Percentiles rank a stretch among this genome's conserved stretches.
phyloP scores from a whole-genome alignment of 2,797 vertebrate genomes.

The Rhinella marina region DNA sequence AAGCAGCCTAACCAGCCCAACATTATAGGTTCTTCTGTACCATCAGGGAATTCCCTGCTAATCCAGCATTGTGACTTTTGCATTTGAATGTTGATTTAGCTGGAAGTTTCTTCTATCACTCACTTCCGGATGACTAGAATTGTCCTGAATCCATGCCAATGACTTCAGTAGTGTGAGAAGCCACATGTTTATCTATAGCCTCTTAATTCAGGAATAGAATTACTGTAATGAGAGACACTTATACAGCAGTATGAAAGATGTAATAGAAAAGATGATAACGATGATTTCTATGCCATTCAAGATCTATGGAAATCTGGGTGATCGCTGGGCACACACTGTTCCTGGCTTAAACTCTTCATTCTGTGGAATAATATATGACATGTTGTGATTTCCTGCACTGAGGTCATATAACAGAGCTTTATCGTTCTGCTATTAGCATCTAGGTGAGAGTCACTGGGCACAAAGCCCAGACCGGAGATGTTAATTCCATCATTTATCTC shows the following conservation, averaged over 20 bases:
- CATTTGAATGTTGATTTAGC: not conserved
- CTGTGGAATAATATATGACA: not conserved
- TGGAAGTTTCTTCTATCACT: not conserved
- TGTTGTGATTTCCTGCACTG: slow-evolving; percentile 4
- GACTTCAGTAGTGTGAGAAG: not conserved
- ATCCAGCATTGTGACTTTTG: not conserved
- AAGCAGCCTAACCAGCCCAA: not conserved
- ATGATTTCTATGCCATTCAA: not conserved
- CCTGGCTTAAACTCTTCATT: not conserved
- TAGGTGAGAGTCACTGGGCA: slow-evolving; percentile 1
- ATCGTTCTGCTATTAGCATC: slow-evolving; percentile 20
- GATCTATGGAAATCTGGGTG: not conserved
- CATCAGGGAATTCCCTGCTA: not conserved
- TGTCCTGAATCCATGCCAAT: too few species aligned
- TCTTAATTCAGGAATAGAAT: not conserved
- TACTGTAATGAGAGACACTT: not conserved
- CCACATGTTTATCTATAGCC: not conserved
- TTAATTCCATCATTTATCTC: slow-evolving; percentile 19
- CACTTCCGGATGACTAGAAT: too few species aligned
- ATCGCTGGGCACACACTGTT: not conserved
- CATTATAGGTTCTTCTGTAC: not conserved
- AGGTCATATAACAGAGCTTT: slow-evolving; percentile 21
- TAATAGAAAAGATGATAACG: not conserved
- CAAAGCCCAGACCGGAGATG: not conserved
- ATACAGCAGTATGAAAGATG: not conserved